Evolutionary conservation across 1,140 invertebrate species (phyloP).

Genomic region (Drosophila nasuta): DNA sequence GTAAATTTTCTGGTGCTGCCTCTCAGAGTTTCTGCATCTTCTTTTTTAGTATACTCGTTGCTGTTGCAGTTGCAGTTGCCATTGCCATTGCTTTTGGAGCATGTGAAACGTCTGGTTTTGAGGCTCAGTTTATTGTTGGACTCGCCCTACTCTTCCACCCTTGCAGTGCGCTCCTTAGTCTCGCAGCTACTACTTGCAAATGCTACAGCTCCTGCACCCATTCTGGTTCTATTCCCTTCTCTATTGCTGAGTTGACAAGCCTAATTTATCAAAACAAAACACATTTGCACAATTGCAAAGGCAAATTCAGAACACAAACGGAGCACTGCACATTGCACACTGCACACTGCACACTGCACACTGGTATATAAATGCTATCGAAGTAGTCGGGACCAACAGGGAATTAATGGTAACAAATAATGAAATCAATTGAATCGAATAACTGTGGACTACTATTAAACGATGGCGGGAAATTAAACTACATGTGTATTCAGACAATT

Average conservation of each 20-base stretch:
- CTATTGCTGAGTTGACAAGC: constrained; percentile 80
- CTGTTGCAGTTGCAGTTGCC: constrained; percentile 17
- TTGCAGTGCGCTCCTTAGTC: constrained; percentile 51
- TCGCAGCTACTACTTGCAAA: constrained; percentile 5
- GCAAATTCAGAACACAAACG: constrained; percentile 71
- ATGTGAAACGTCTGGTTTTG: constrained; percentile 47
- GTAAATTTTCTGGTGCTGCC: constrained; percentile 73
- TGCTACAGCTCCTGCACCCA: constrained; percentile 16
- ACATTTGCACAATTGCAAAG: constrained; percentile 83
- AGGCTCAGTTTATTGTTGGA: constrained; percentile 44
- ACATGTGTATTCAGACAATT: too few species aligned
- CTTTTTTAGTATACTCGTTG: constrained; percentile 38
- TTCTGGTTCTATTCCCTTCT: constrained; percentile 26
- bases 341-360: constrained; percentile 51
- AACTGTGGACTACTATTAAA: too few species aligned
- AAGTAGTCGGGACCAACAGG: neutral
- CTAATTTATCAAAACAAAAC: constrained; percentile 84
- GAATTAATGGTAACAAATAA: constrained; percentile 2
- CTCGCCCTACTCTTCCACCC: constrained; percentile 13
- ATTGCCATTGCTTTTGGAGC: constrained; percentile 20
- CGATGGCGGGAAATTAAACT: too few species aligned
- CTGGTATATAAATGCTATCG: constrained; percentile 1
- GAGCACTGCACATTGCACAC: constrained; percentile 58
- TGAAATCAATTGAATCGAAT: neutral
- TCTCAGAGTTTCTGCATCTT: too few species aligned